A percentile compares a stretch with the other conserved stretches of the same genome.
These are phyloP conservation scores for Murina feae DNA, from an alignment of 2,113 vertebrate genomes.

Conservation along the genomic window DNA sequence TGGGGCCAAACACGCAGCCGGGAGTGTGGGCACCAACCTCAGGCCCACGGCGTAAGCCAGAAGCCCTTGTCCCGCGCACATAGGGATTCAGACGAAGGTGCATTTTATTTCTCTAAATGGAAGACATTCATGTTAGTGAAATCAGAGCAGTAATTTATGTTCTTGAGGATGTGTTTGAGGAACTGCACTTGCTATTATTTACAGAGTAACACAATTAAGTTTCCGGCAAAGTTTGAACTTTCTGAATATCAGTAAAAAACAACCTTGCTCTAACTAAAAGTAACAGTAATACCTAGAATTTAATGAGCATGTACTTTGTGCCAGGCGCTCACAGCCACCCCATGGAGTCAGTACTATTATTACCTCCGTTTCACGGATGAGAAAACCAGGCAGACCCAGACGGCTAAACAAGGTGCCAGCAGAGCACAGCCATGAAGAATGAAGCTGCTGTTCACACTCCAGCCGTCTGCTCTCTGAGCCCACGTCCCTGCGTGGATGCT, in stretches of 20 bases:
- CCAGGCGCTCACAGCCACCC: neutral
- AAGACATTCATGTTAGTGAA: neutral
- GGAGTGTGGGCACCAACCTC: neutral
- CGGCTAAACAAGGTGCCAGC: neutral
- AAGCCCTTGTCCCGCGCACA: neutral
- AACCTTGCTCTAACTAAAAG: neutral
- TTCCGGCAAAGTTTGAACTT: neutral
- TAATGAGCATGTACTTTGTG: neutral
- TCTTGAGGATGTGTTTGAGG: neutral
- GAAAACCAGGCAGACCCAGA: neutral
- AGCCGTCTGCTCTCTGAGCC: neutral
- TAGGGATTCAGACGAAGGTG: neutral
- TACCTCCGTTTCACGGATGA: neutral
- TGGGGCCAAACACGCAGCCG: neutral
- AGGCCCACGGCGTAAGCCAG: neutral
- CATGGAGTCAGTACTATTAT: too few relatives aligned
- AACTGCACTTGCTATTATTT: neutral
- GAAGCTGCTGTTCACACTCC: neutral
- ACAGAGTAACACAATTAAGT: neutral
- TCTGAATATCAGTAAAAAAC: neutral
- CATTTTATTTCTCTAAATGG: neutral
- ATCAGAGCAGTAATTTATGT: neutral
- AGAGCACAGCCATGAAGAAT: neutral
- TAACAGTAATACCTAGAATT: neutral
- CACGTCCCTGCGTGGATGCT: fast-evolving